Base-by-base conservation (phyloP, 2,888 invertebrate genomes). In the Euplexia lucipara region DNA sequence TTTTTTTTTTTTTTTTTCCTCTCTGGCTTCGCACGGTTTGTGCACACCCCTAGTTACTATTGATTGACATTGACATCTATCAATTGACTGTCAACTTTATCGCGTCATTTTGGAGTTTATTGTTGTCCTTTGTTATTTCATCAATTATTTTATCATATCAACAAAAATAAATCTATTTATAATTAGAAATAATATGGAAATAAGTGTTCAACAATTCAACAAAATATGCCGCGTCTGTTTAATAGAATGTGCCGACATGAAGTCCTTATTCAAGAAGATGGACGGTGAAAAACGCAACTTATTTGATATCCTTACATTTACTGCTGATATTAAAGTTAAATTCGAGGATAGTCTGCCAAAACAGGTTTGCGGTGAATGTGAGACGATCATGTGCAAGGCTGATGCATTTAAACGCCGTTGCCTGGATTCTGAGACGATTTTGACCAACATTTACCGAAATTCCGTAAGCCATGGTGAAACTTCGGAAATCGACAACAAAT, bases 371-470 rank as follows among this genome's bases (percentile, higher is more conserved):
- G 71, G 69, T 52, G 89, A 90, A 30, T 95, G 95, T 70, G 89
- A 89, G 63, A 42, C 72, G 30, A 81, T 87, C 20, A 79, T 95
- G 82, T 81, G 78, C 32, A 91, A 90, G 70, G 87, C 90, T 22
- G 88, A 92, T 34, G 86, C 87, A 22, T 94, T 95, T 58, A 93
- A 90, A 81, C 87, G 86, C n/a, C 90, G 88, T 2, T 94, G 92
- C 66, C 67, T 89, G 2, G 85, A 91, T 32, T 90, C 92, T 0
- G 91, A 95, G 37, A 75, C 78, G 0, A 80, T 89, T 67, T 77
- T 95, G 74, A 86, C 83, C 47, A 86, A 86, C 26, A 71, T 89
- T 30, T 84, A 85, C 22, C 73, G 73, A 5, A 78, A 69, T 26
- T 68, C 70, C 8, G 5, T 57, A 16, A 20, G 26, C 12, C 53